A percentile compares a stretch with the other conserved stretches of the same genome.
Evolutionary conservation across 1,140 invertebrate genomes (phyloP).

Genomic region (Battus philenor): DNA sequence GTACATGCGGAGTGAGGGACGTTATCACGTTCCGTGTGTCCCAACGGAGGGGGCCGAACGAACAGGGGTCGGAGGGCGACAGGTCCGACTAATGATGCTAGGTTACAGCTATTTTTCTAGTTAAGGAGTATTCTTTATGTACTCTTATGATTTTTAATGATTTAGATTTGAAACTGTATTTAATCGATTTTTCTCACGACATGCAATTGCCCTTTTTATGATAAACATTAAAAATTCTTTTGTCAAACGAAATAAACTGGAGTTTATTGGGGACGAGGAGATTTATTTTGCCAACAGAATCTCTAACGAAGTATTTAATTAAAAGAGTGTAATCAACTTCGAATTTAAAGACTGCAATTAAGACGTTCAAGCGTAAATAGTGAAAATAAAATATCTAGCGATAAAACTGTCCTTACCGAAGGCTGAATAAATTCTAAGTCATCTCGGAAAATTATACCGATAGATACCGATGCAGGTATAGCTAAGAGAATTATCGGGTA

Average conservation of each 20-base stretch:
- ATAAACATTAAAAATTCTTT: too few species aligned
- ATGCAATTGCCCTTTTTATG: too few species aligned
- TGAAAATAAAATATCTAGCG: conserved; percentile 28
- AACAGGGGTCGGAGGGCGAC: conserved; percentile 38
- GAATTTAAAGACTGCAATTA: conserved; percentile 44
- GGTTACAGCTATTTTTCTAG: conserved; percentile 46
- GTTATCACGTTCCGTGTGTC: conserved; percentile 45
- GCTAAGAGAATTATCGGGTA: too few species aligned
- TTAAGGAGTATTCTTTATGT: conserved; percentile 14
- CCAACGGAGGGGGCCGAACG: conserved; percentile 22
- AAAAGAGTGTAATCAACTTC: conserved; percentile 37
- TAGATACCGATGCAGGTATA: too few species aligned
- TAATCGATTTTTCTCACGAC: too few species aligned
- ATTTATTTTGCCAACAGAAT: conserved; percentile 26
- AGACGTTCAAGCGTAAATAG: conserved; percentile 30
- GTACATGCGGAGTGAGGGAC: conserved; percentile 36
- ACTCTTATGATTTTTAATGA: conserved; percentile 1
- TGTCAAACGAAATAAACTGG: too few species aligned
- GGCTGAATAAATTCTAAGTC: conserved; percentile 4
- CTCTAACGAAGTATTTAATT: conserved; percentile 45
- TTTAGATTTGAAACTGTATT: too few species aligned
- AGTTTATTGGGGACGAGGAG: not conserved
- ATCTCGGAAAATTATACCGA: too few species aligned
- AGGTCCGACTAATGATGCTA: conserved; percentile 49
- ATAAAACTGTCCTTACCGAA: not conserved